Conservation (phyloP, 1,140 invertebrate genomes). For the Amyelois transitella region DNA sequence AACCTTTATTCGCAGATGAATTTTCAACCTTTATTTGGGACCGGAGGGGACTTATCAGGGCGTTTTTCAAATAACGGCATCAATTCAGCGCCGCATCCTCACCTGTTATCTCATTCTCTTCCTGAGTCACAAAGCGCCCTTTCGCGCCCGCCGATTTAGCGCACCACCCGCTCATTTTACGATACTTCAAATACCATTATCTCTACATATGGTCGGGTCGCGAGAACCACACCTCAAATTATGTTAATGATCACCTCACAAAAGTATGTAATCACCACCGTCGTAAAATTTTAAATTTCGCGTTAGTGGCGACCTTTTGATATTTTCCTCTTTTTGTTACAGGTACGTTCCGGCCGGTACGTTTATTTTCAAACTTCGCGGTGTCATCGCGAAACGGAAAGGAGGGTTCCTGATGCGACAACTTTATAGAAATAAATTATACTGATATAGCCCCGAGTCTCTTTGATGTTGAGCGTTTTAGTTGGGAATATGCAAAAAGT, state of each 20-base stretch:
- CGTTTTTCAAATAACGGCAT: constrained; percentile 44
- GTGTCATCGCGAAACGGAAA: constrained; percentile 12
- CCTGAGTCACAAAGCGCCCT: constrained; percentile 30
- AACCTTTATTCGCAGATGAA: constrained; percentile 29
- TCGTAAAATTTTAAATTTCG: constrained; percentile 36
- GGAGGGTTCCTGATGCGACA: constrained; percentile 11
- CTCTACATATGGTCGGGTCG: constrained; percentile 22
- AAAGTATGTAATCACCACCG: constrained; percentile 23
- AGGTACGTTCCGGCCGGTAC: constrained; percentile 22
- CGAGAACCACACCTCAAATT: constrained; percentile 20
- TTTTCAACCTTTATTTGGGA: constrained; percentile 36
- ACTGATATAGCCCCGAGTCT: constrained; percentile 16
- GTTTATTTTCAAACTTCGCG: constrained; percentile 12
- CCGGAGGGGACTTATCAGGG: constrained; percentile 42
- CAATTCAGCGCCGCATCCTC: constrained; percentile 36
- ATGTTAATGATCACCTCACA: constrained; percentile 30
- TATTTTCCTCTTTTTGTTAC: constrained; percentile 28
- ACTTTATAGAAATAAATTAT: constrained; percentile 28
- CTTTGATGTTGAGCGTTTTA: constrained; percentile 24
- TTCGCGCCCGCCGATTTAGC: constrained; percentile 21
- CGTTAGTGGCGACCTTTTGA: constrained; percentile 9
- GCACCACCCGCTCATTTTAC: constrained; percentile 29
- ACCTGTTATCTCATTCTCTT: constrained; percentile 44
- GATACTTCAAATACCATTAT: constrained; percentile 31
- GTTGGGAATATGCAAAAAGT: constrained; percentile 27